A percentile compares a stretch with the other conserved stretches of the same genome.
Evolutionary conservation across 2,113 vertebrate genomes (phyloP).

Genomic region (Helogale parvula): DNA sequence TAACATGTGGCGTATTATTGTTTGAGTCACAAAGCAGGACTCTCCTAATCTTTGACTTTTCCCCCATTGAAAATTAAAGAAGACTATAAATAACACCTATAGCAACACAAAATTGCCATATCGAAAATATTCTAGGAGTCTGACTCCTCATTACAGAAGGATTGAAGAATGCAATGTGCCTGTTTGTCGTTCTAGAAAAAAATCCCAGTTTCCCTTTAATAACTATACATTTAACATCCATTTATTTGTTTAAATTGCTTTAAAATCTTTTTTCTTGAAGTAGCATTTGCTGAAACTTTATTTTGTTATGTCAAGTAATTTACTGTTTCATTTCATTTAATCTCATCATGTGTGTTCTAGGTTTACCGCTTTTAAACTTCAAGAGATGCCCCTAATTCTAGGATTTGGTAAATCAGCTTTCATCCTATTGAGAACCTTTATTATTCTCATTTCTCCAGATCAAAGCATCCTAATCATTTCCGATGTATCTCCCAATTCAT

Average conservation of each 20-base stretch:
- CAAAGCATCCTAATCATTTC: not conserved
- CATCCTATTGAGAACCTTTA: not conserved
- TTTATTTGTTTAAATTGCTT: slow-evolving; percentile 27
- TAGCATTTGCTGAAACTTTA: slow-evolving; percentile 41
- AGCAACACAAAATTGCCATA: not conserved
- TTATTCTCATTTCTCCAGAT: slow-evolving; percentile 25
- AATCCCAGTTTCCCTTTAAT: not conserved
- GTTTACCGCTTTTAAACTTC: not conserved
- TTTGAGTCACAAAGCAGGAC: not conserved
- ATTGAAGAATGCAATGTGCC: not conserved
- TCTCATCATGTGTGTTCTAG: not conserved
- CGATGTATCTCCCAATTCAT: not conserved
- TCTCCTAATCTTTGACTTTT: not conserved
- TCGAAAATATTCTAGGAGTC: not conserved
- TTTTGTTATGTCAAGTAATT: slow-evolving; percentile 4
- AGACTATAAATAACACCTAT: slow-evolving; percentile 33
- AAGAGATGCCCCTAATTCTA: not conserved
- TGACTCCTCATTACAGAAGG: not conserved
- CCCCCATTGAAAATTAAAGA: slow-evolving; percentile 9
- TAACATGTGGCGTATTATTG: slow-evolving; percentile 1
- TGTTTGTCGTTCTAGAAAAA: slow-evolving; percentile 12
- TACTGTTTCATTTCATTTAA: slow-evolving; percentile 43
- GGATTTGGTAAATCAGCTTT: slow-evolving; percentile 12
- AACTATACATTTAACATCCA: not conserved
- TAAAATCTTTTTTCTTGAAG: slow-evolving; percentile 23